Base-by-base conservation (phyloP, 1,140 invertebrate species). In the Lordiphosa clarofinis region DNA sequence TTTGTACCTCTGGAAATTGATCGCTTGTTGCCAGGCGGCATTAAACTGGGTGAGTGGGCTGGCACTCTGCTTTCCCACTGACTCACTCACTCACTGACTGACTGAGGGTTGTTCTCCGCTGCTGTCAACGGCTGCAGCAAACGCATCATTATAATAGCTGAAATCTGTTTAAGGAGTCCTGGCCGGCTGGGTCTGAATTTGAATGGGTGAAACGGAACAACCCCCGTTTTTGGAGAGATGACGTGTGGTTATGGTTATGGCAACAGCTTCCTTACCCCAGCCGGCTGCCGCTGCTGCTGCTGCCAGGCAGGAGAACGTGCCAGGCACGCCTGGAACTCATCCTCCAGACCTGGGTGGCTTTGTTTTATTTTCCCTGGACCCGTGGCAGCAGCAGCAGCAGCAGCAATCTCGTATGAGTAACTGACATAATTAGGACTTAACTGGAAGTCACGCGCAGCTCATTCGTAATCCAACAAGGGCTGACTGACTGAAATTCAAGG, bases 361-460 rank as follows among this genome's bases (percentile, higher is more conserved):
- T 36, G 31, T 35, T 21, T 21, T 21, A n/a, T 21, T 21, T 21
- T 21, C n/a, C 35, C 49, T 31, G 15, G 44, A 31, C 36, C 57
- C 46, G 38, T 61, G 43, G 48, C 28, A 19, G 64, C 59, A 28
- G 24, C 5, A n/a, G n/a, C n/a, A n/a, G n/a, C n/a, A 28, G 24
- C 24, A 28, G 24, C 24, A 28, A 79, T 79, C 75, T 81, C 75
- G 75, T 74, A 59, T 74, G 76, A 81, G 76, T 82, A 72, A 81
- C 76, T 81, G 76, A 81, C 76, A 81, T 81, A 81, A 81, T 81
- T 81, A 81, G 76, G 76, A 68, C 76, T 76, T 82, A 81, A 76
- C 76, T 81, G 76, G 68, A 76, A 81, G 76, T 81, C 76, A 81
- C 76, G 76, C 76, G 76, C 63, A 55, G 53, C 56, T 72, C 76